Conservation (phyloP, 2,797 vertebrate species). For the Cirrhinus mrigala region DNA sequence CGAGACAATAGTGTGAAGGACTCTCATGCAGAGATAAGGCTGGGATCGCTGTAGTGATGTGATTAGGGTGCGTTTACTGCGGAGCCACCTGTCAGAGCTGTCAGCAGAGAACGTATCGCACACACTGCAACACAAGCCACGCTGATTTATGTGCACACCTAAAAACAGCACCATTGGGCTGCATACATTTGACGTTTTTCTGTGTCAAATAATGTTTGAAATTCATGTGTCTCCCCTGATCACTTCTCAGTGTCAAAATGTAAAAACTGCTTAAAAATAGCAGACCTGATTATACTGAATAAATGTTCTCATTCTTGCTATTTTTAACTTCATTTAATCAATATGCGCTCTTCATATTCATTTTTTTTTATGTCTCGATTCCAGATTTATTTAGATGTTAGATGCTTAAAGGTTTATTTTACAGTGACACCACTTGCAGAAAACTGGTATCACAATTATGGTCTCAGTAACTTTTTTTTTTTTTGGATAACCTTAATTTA, state of each 20-base stretch:
- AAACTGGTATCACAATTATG: not conserved
- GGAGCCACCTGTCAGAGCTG: conserved; percentile 45
- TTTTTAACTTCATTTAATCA: not conserved
- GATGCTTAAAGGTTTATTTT: not conserved
- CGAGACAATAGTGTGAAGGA: conserved; percentile 25
- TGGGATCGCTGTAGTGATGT: conserved; percentile 34
- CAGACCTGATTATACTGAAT: not conserved
- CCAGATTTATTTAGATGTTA: not conserved
- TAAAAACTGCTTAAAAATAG: not conserved
- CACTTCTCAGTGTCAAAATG: not conserved
- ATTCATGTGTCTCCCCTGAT: not conserved
- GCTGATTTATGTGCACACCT: conserved; percentile 31
- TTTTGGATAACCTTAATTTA: not conserved
- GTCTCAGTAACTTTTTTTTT: no score
- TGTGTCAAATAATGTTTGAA: conserved; percentile 16
- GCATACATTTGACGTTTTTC: not conserved
- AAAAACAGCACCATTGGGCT: not conserved
- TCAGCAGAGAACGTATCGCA: conserved; percentile 23
- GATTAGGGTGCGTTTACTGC: conserved; percentile 28
- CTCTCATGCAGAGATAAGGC: conserved; percentile 50
- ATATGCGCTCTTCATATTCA: not conserved
- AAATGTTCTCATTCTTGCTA: not conserved
- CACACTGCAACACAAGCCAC: conserved; percentile 3
- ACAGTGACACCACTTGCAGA: not conserved
- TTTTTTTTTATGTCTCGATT: conserved; percentile 4